Evolutionary conservation across 2,113 vertebrate species (phyloP), one percentile per base, ranked within the genome.

Genomic region (Macaca mulatta): DNA sequence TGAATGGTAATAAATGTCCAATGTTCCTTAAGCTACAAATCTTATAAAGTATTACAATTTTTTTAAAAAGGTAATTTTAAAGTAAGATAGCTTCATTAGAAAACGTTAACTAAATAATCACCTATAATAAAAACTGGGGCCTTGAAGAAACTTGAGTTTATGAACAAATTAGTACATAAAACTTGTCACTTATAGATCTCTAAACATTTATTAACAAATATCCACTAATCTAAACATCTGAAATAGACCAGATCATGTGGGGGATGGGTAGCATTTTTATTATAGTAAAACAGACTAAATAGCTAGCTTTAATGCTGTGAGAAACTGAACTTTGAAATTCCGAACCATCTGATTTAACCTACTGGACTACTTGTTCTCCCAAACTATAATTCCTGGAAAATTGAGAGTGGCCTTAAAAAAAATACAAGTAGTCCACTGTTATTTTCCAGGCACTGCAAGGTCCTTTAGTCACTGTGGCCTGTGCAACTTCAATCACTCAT

Each of bases 321-420:
- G 23, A 78, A 85, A 87, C 0, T 27, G 25, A 89, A 80, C 64
- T 74, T 96, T 70, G 27, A 95, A 89, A 14, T 97, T 96, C 79
- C 16, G 80, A 94, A 96, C 59, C 55, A 93, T 25, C 4, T 82
- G 83, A 96, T 83, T 90, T 93, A 93, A 84, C 30, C 61, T 79
- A 69, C 16, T 59, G 89, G 57, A 80, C 35, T 64, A 75, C 8
- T 61, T 96, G 94, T 93, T 69, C 45, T 95, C 88, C 16, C 38
- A 81, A 96, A 89, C 14, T 55, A 2, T 82, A 93, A 95, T 48
- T 97, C 30, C 23, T 96, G 32, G 14, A 96, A 94, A 95, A 96
- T 0, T 87, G 27, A 90, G 18, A 94, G 38, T 55, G 30, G 81
- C 17, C 55, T 90, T 55, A 7, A 80, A 87, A 89, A n/a, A 95